These are phyloP conservation scores for Entomyzon cyanotis DNA, from an alignment of 2,113 vertebrate species.

Conservation along the genomic window DNA sequence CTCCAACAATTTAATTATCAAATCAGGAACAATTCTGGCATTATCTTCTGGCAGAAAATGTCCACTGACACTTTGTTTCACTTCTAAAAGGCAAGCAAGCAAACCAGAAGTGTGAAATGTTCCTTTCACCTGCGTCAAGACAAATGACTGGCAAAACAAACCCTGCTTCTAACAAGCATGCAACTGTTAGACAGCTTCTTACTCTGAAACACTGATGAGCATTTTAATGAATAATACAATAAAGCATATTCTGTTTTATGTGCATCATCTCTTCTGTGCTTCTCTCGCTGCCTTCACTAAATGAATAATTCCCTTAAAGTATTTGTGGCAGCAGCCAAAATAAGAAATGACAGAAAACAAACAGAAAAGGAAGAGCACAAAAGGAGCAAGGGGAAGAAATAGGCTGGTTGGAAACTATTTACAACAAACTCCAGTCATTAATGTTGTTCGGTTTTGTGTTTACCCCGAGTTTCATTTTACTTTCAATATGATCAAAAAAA, in stretches of 20 bases:
- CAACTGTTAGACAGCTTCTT: neutral
- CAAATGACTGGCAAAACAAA: neutral
- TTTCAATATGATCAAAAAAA: neutral
- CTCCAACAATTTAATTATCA: neutral
- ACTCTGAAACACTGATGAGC: neutral
- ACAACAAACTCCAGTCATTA: neutral
- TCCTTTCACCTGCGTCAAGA: neutral
- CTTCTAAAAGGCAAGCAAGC: neutral
- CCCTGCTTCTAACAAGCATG: neutral
- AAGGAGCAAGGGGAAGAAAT: neutral
- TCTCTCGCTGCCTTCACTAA: conserved; percentile 4
- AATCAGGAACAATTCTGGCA: neutral
- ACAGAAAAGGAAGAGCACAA: neutral
- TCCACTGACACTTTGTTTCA: neutral
- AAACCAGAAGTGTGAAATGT: neutral
- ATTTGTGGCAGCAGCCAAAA: neutral
- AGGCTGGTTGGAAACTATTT: neutral
- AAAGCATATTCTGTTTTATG: conserved; percentile 18
- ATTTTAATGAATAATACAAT: conserved; percentile 47
- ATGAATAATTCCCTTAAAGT: conserved; percentile 43
- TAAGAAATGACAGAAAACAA: conserved; percentile 18
- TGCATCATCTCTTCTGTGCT: neutral
- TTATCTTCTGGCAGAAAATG: neutral
- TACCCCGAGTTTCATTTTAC: neutral
- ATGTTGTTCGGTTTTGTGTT: neutral